Percentiles rank a stretch among this genome's conserved stretches.
phyloP scores from a whole-genome alignment of 2,113 vertebrate species.

The Fulmarus glacialis region DNA sequence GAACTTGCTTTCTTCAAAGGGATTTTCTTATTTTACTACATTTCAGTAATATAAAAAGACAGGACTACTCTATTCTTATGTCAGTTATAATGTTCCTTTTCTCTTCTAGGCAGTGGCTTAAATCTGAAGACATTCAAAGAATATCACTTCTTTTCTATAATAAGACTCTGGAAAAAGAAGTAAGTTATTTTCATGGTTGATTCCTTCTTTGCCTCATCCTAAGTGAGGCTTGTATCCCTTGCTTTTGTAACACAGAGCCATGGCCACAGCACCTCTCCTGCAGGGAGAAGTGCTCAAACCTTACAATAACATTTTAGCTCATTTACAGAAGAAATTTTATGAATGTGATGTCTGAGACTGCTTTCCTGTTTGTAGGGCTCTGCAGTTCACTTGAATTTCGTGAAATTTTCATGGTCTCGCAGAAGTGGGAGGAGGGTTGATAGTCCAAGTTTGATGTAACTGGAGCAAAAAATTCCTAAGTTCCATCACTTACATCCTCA shows the following conservation, averaged over 20 bases:
- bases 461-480: background rate
- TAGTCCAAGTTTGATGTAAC: background rate
- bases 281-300: background rate
- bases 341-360: background rate
- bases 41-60: background rate
- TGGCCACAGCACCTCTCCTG: background rate
- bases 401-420: background rate
- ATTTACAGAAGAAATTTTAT: background rate
- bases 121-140: slow-evolving; percentile 98
- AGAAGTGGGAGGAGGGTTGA: background rate
- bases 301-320: background rate
- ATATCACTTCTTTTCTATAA: slow-evolving; percentile 98
- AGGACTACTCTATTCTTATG: background rate
- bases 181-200: slow-evolving; percentile 64
- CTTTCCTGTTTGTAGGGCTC: background rate
- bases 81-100: background rate
- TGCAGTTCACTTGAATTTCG: background rate
- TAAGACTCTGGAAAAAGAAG: slow-evolving; percentile 94
- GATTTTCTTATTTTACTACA: background rate
- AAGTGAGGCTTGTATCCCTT: background rate
- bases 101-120: slow-evolving; percentile 91
- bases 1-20: background rate
- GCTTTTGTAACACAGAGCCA: background rate
- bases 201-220: background rate
- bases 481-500: background rate